phyloP scores from a whole-genome alignment of 2,797 vertebrate species.

The Cirrhinus mrigala region DNA sequence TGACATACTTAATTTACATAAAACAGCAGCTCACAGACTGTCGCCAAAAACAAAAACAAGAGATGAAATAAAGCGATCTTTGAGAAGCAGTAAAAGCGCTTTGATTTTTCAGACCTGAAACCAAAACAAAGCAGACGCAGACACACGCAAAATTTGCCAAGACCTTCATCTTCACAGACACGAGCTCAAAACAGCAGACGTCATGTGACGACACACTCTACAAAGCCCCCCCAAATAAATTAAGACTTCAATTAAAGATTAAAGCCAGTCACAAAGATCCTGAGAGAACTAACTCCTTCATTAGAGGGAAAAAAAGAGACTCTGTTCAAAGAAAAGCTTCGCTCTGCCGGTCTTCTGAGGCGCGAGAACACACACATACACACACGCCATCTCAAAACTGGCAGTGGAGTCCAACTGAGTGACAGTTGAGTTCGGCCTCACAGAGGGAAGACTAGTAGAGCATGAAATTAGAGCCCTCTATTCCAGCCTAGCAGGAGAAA shows the following conservation, averaged over 20 bases:
- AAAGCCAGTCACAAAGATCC: slow-evolving; percentile 44
- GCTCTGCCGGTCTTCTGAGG: slow-evolving; percentile 10
- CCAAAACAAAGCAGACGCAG: background rate
- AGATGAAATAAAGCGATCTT: slow-evolving; percentile 15
- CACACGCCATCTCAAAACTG: slow-evolving; percentile 35
- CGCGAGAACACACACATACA: slow-evolving; percentile 35
- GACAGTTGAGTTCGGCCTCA: slow-evolving; percentile 57
- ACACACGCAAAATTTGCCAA: background rate
- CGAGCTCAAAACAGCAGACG: slow-evolving; percentile 13
- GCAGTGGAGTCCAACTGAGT: slow-evolving; percentile 57
- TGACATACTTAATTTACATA: slow-evolving; percentile 6
- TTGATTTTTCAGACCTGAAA: slow-evolving; percentile 30
- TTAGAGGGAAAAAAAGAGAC: background rate
- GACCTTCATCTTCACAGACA: slow-evolving; percentile 19
- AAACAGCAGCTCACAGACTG: background rate
- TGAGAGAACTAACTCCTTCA: slow-evolving; percentile 30
- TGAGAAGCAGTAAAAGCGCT: slow-evolving; percentile 10
- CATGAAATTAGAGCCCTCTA: slow-evolving; percentile 64
- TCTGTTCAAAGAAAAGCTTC: slow-evolving; percentile 42
- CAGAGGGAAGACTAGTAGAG: slow-evolving; percentile 57
- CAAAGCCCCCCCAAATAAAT: slow-evolving; percentile 44
- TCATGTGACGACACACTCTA: slow-evolving; percentile 5
- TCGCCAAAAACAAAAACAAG: background rate
- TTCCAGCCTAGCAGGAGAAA: slow-evolving; percentile 51
- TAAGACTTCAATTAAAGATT: slow-evolving; percentile 56